Evolutionary conservation across 2,113 vertebrate species (phyloP), one percentile per base, ranked within the genome.

Genomic region (Sminthopsis crassicaudata): DNA sequence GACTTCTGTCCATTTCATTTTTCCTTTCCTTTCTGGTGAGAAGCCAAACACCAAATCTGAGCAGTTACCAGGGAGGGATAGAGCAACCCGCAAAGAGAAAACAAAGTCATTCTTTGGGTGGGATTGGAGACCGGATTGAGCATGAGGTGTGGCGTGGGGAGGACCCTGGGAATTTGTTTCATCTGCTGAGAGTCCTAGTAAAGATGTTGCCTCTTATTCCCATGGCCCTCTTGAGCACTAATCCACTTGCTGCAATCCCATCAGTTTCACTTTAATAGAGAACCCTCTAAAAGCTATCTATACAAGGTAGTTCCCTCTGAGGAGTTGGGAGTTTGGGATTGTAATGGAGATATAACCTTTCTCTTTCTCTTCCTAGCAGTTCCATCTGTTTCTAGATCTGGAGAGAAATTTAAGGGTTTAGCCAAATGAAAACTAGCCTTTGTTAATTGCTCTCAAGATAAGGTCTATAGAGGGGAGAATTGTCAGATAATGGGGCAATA

Each of bases 231-330:
- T 76, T 46, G 89, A 46, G 6, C 53, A 57, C 93, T 88, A 92
- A 67, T 76, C 88, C 89, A 93, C 30, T 25, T n/a, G 46, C 57
- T 11, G 0, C 76, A 51, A 25, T 60, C 53, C 53, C 26, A 93
- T 91, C 57, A 67, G 60, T 23, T 48, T 94, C 60, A 84, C 36
- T 92, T 92, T 67, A 30, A 84, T 89, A 92, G 55, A 36, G 50
- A 92, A 84, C 27, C 46, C 46, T 94, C 54, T 90, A 22, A 48
- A 90, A 51, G 27, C 89, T 55, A 42, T 7, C 89, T 55, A 24
- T 4, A 67, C 4, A 57, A 57, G 48, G 84, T 94, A 46, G 89
- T 90, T 67, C 84, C 67, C 19, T 10, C 36, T 1, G 42, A 76
- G 36, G 9, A 8, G 55, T n/a, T 2, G 76, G 24, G 8, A 36